Conservation (phyloP, 2,797 vertebrate genomes). For the Columba guinea region DNA sequence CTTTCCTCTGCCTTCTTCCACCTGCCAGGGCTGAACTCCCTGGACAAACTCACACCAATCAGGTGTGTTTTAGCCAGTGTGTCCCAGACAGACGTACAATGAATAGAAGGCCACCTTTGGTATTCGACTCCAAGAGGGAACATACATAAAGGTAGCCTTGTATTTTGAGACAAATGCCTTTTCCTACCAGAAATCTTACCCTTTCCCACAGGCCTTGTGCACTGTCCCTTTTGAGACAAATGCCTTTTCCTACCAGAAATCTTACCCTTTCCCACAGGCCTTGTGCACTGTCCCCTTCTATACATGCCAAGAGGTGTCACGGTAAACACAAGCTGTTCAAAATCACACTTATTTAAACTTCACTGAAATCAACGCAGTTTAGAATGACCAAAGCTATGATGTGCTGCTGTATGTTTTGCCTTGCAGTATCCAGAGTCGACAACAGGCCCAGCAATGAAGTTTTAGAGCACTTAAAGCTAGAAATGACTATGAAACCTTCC, state of each 20-base stretch:
- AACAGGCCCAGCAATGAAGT: background rate
- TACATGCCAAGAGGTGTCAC: background rate
- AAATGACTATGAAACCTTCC: background rate
- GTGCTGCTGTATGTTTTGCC: background rate
- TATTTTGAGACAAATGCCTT: background rate
- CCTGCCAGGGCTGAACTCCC: background rate
- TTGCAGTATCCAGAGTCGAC: background rate
- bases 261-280: background rate
- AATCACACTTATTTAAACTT: background rate
- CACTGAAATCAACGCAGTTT: background rate
- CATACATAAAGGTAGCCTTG: background rate
- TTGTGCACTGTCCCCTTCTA: background rate
- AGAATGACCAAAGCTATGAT: background rate
- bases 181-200: background rate
- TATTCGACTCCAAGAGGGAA: background rate
- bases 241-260: background rate
- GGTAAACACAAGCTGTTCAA: background rate
- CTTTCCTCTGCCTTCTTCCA: background rate
- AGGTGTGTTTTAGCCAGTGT: background rate
- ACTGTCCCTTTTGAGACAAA: too few species aligned
- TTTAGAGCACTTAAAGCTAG: background rate
- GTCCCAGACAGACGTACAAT: background rate
- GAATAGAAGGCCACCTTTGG: background rate
- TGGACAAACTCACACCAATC: background rate
- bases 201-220: background rate